Conservation (phyloP, 1,140 invertebrate genomes). For the Heliconius himera region DNA sequence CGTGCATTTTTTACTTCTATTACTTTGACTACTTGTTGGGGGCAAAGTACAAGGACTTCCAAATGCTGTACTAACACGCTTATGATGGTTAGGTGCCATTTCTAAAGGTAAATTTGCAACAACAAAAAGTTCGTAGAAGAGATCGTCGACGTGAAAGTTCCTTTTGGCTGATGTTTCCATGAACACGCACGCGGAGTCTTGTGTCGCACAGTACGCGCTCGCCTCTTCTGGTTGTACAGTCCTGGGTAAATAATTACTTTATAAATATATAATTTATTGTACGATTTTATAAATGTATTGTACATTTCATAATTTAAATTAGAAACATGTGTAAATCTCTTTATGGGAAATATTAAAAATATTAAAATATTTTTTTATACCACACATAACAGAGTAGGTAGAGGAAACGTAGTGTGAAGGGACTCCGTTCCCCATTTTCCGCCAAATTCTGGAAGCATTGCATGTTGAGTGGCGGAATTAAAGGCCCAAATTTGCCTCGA, state of each 20-base stretch:
- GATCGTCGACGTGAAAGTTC: slow-evolving; percentile 89
- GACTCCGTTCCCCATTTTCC: too few relatives aligned
- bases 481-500: too few relatives aligned
- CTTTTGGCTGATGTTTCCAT: slow-evolving; percentile 91
- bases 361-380: not conserved
- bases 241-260: slow-evolving; percentile 62
- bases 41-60: slow-evolving; percentile 87
- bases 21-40: slow-evolving; percentile 83
- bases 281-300: too few relatives aligned
- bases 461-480: too few relatives aligned
- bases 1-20: slow-evolving; percentile 87
- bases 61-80: slow-evolving; percentile 86
- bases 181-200: slow-evolving; percentile 89
- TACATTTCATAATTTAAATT: not conserved
- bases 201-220: slow-evolving; percentile 85
- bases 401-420: too few relatives aligned
- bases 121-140: slow-evolving; percentile 91
- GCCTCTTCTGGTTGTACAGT: slow-evolving; percentile 88
- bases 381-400: too few relatives aligned
- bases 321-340: not conserved
- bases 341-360: not conserved
- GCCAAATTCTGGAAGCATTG: too few relatives aligned
- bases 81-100: slow-evolving; percentile 94
- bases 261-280: too few relatives aligned
- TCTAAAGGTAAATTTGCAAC: slow-evolving; percentile 90